Percentiles rank a stretch among this genome's conserved stretches.
Conservation (phyloP, 2,113 vertebrate genomes). For the Uria aalge region DNA sequence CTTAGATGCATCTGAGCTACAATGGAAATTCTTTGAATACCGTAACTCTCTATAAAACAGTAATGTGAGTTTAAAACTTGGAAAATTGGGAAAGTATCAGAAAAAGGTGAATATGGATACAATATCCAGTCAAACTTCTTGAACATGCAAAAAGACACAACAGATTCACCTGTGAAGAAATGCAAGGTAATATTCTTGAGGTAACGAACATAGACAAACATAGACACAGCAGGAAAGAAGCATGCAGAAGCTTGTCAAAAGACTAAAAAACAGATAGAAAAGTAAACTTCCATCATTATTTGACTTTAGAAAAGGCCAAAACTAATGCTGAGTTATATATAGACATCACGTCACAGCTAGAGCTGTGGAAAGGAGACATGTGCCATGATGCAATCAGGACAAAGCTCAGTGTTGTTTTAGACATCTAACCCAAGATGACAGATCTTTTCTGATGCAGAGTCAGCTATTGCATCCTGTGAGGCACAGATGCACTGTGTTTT, state of each 20-base stretch:
- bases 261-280: not conserved
- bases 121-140: not conserved
- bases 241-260: not conserved
- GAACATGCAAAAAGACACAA: not conserved
- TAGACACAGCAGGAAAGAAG: not conserved
- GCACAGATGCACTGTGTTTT: not conserved
- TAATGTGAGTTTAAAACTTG: not conserved
- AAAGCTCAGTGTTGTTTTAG: not conserved
- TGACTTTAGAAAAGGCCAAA: not conserved
- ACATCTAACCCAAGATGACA: not conserved
- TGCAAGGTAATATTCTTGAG: not conserved
- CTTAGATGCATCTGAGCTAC: not conserved
- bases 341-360: not conserved
- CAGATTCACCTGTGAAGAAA: not conserved
- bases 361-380: not conserved
- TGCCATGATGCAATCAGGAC: not conserved
- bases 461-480: not conserved
- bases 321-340: not conserved
- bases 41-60: not conserved
- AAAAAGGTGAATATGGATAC: not conserved
- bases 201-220: not conserved
- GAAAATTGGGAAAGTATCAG: not conserved
- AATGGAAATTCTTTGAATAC: not conserved
- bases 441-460: not conserved
- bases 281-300: not conserved